phyloP scores from a whole-genome alignment of 2,113 vertebrate genomes.

The Odocoileus hemionus region DNA sequence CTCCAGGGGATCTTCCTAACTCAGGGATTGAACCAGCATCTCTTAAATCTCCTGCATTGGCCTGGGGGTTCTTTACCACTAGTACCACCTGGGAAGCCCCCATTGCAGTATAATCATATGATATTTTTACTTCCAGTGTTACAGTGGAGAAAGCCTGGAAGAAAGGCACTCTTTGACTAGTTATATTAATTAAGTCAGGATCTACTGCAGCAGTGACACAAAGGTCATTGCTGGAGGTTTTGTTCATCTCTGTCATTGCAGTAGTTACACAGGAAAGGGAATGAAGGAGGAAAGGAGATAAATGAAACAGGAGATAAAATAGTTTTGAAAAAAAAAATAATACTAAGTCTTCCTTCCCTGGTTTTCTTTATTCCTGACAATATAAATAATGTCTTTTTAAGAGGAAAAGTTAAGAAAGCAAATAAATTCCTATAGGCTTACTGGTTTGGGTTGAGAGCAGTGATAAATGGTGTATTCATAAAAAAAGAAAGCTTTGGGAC shows the following conservation, averaged over 20 bases:
- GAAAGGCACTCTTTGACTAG: background rate
- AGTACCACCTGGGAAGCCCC: background rate
- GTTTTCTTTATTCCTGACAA: background rate
- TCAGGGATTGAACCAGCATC: background rate
- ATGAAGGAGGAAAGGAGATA: background rate
- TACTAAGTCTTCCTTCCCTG: background rate
- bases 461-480: background rate
- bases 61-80: background rate
- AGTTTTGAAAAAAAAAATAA: conserved; percentile 38
- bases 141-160: background rate
- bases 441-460: background rate
- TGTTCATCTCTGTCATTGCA: background rate
- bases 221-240: background rate
- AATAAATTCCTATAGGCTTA: background rate
- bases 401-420: conserved; percentile 3
- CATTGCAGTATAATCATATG: background rate
- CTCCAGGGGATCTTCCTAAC: background rate
- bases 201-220: background rate
- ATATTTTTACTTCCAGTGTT: background rate
- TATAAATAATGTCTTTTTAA: conserved; percentile 18
- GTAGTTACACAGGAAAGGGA: background rate
- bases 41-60: background rate
- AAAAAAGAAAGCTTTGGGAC: background rate
- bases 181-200: background rate
- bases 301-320: conserved; percentile 7